phyloP scores from a whole-genome alignment of 2,113 vertebrate species.

The Gymnobelideus leadbeateri region DNA sequence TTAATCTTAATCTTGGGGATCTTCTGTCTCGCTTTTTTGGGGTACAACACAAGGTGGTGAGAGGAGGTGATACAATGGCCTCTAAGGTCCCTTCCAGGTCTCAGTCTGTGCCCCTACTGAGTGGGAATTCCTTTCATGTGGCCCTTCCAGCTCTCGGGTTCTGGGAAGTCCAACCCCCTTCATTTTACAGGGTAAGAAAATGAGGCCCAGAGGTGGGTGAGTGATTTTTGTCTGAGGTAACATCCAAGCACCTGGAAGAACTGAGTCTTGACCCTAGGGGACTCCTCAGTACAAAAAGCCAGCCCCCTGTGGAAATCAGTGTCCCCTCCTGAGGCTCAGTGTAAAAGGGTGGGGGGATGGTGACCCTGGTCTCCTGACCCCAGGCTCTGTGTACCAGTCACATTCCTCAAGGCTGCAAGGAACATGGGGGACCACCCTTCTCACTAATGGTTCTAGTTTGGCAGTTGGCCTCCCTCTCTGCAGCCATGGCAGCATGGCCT shows the following conservation, averaged over 20 bases:
- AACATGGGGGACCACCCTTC: too few relatives aligned
- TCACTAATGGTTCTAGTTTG: too few relatives aligned
- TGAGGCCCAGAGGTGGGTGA: not conserved
- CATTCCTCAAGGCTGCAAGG: too few relatives aligned
- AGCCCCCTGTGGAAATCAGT: not conserved
- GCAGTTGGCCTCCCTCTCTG: not conserved
- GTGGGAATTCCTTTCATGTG: not conserved
- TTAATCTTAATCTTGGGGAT: too few relatives aligned
- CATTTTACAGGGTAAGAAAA: not conserved
- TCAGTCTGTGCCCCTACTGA: not conserved
- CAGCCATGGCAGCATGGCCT: not conserved
- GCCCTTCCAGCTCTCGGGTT: not conserved
- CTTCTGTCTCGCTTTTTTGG: too few relatives aligned
- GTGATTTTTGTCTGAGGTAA: not conserved
- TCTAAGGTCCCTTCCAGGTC: not conserved
- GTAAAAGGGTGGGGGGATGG: not conserved
- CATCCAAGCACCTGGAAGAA: not conserved
- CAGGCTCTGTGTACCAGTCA: too few relatives aligned
- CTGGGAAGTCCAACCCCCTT: not conserved
- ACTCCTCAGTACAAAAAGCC: too few relatives aligned
- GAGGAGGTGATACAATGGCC: not conserved
- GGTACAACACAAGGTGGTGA: too few relatives aligned
- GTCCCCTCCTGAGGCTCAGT: not conserved
- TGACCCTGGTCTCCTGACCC: too few relatives aligned
- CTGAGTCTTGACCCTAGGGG: not conserved